phyloP scores from a whole-genome alignment of 2,888 invertebrate genomes.

The Zaprionus obscuricornis region DNA sequence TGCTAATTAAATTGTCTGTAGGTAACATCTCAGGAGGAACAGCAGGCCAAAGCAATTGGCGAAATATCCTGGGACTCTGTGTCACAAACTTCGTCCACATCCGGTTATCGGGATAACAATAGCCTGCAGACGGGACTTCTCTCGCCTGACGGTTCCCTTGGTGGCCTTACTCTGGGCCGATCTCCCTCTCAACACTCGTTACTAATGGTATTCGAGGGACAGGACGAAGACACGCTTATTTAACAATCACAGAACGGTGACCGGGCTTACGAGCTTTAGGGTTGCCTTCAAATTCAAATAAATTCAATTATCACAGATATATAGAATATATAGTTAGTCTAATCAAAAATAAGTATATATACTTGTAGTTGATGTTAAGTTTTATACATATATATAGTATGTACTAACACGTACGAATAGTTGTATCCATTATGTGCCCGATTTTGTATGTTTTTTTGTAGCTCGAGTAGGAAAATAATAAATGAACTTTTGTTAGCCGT shows the following conservation, averaged over 20 bases:
- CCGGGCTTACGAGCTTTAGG: constrained; percentile 72
- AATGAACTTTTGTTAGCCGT: constrained; percentile 47
- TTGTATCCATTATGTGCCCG: constrained; percentile 57
- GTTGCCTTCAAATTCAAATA: constrained; percentile 23
- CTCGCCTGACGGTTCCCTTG: constrained; percentile 85
- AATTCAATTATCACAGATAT: constrained; percentile 11
- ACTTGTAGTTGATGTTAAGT: constrained; percentile 45
- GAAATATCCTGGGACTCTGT: constrained; percentile 93
- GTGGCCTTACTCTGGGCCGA: constrained; percentile 87
- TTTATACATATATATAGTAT: constrained; percentile 40
- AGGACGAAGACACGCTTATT: constrained; percentile 93
- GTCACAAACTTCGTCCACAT: constrained; percentile 93
- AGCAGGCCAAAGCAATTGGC: constrained; percentile 81
- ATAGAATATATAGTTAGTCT: constrained; percentile 33
- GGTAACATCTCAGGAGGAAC: constrained; percentile 72
- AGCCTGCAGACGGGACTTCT: constrained; percentile 84
- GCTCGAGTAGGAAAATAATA: constrained; percentile 37
- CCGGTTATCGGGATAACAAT: constrained; percentile 91
- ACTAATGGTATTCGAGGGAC: constrained; percentile 90
- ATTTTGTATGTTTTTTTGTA: constrained; percentile 53
- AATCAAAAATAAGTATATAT: constrained; percentile 3
- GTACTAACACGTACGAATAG: too few relatives aligned
- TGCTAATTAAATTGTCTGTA: constrained; percentile 14
- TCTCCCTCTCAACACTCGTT: constrained; percentile 91
- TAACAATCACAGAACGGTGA: constrained; percentile 84